Evolutionary conservation across 2,888 invertebrate genomes (phyloP).

Genomic region (Limnephilus lunatus): DNA sequence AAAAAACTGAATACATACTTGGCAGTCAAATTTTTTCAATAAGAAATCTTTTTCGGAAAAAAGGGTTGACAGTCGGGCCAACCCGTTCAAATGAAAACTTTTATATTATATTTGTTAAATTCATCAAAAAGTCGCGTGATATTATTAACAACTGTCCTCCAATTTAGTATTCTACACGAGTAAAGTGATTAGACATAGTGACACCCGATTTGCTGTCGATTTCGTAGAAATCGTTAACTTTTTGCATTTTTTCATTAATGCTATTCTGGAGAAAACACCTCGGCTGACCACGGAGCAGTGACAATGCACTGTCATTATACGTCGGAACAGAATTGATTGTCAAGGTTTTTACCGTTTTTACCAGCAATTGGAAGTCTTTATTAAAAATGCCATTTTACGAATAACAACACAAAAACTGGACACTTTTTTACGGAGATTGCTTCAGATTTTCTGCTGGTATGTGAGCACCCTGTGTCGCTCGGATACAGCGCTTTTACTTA

Average conservation of each 20-base stretch:
- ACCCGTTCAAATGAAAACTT: too few species aligned
- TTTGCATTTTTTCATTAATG: constrained; percentile 37
- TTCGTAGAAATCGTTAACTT: constrained; percentile 38
- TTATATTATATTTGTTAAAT: too few species aligned
- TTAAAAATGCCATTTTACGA: constrained; percentile 30
- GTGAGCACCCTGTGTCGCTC: neutral
- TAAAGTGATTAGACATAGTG: neutral
- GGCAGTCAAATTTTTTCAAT: too few species aligned
- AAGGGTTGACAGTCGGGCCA: too few species aligned
- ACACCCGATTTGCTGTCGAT: constrained; percentile 24
- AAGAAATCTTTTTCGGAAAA: too few species aligned
- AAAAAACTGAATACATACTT: too few species aligned
- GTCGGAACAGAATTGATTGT: constrained; percentile 34
- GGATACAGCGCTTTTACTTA: neutral
- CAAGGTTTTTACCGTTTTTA: constrained; percentile 37
- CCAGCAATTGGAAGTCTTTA: constrained; percentile 16
- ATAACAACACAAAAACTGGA: neutral
- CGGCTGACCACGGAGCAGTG: neutral
- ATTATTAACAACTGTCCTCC: too few species aligned
- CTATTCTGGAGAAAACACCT: constrained; percentile 3
- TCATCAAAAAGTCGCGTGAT: too few species aligned
- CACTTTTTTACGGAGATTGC: neutral
- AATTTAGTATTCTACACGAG: too few species aligned
- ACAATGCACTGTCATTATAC: constrained; percentile 28
- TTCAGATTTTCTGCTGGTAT: neutral